phyloP scores from a whole-genome alignment of 1,140 invertebrate species.

The Chrysomallon squamiferum region DNA sequence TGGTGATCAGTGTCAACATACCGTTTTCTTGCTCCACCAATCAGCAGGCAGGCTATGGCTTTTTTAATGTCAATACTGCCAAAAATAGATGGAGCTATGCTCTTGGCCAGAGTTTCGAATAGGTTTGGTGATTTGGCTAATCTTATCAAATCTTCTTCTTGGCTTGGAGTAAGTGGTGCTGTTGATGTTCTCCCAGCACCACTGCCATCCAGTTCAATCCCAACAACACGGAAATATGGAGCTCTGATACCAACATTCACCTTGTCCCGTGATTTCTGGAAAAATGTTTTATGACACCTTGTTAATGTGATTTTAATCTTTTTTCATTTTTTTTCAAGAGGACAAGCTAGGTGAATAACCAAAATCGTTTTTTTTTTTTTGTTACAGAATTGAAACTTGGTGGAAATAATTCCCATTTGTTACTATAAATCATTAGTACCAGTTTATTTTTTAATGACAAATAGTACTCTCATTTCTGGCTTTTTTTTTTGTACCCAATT shows the following conservation, averaged over 20 bases:
- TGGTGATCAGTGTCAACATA: too few species aligned
- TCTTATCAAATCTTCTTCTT: slow-evolving; percentile 90
- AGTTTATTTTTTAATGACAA: too few species aligned
- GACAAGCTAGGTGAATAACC: too few species aligned
- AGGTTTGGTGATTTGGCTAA: slow-evolving; percentile 85
- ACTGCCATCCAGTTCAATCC: slow-evolving; percentile 85
- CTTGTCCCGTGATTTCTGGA: slow-evolving; percentile 72
- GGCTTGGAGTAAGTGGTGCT: slow-evolving; percentile 67
- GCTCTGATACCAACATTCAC: slow-evolving; percentile 89
- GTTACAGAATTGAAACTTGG: too few species aligned
- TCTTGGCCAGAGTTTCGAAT: slow-evolving; percentile 88
- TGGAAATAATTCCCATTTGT: too few species aligned
- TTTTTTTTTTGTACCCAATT: too few species aligned
- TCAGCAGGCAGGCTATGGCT: slow-evolving; percentile 93
- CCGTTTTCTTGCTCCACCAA: slow-evolving; percentile 80
- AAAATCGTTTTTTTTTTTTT: too few species aligned
- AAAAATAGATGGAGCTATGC: slow-evolving; percentile 97
- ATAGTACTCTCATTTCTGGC: too few species aligned
- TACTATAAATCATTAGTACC: too few species aligned
- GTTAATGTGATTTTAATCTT: too few species aligned
- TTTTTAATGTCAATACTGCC: slow-evolving; percentile 96
- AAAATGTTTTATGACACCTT: too few species aligned
- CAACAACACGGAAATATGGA: slow-evolving; percentile 94
- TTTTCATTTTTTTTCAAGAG: too few species aligned
- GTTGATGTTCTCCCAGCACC: slow-evolving; percentile 73